Conservation (phyloP, 2,797 vertebrate species). For the Antennarius maculatus region DNA sequence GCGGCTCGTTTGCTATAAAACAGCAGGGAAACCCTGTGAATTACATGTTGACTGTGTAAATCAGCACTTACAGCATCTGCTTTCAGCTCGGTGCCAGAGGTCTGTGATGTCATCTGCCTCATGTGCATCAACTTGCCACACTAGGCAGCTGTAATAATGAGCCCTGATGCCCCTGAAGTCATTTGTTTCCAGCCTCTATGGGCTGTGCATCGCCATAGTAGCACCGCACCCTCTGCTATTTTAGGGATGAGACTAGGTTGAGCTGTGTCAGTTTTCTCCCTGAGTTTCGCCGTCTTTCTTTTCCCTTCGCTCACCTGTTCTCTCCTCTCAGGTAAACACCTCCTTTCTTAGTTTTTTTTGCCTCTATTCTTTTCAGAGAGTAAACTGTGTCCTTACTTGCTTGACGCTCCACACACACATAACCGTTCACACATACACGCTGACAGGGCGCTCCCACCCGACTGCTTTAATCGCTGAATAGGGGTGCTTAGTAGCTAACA, state of each 20-base stretch:
- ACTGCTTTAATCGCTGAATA: constrained; percentile 75
- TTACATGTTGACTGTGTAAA: background rate
- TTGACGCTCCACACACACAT: constrained; percentile 47
- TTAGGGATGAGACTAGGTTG: background rate
- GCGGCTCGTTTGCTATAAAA: background rate
- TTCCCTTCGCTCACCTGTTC: background rate
- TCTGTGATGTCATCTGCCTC: constrained; percentile 5
- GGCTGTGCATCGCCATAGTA: constrained; percentile 46
- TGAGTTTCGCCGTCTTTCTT: constrained; percentile 21
- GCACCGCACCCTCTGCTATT: constrained; percentile 59
- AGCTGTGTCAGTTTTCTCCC: constrained; percentile 15
- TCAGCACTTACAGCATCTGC: constrained; percentile 11
- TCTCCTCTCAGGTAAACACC: constrained; percentile 1
- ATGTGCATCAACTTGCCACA: constrained; percentile 16
- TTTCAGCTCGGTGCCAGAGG: constrained; percentile 1
- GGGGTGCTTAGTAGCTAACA: constrained; percentile 71
- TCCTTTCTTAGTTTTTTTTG: constrained; percentile 3
- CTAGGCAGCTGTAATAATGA: constrained; percentile 25
- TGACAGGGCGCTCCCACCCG: constrained; percentile 60
- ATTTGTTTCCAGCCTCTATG: constrained; percentile 59
- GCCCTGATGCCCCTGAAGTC: constrained; percentile 35
- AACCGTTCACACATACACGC: constrained; percentile 36
- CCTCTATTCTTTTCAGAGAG: background rate
- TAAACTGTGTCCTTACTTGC: constrained; percentile 46
- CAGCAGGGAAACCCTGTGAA: background rate